Evolutionary conservation across 1,140 invertebrate species (phyloP).

Genomic region (Apis mellifera): Amel_HAv3.1 CM009940.2:11055501-11056000

Average conservation of each 20-base stretch:
- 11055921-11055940: slow-evolving; percentile 9
- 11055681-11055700: not conserved
- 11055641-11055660: no score
- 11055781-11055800: not conserved
- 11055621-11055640: no score
- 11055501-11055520: no score
- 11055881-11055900: slow-evolving; percentile 4
- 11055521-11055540: no score
- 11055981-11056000: not conserved
- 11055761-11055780: no score
- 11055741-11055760: not conserved
- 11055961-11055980: not conserved
- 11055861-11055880: not conserved
- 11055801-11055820: slow-evolving; percentile 21
- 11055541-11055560: no score
- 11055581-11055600: no score
- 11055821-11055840: slow-evolving; percentile 17
- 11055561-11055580: no score
- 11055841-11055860: not conserved
- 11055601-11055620: no score
- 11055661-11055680: no score
- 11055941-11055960: slow-evolving; percentile 19
- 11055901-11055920: slow-evolving; percentile 24
- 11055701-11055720: not conserved
- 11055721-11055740: slow-evolving; percentile 57